Conservation (phyloP, 2,888 invertebrate genomes). For the Labia minor region DNA sequence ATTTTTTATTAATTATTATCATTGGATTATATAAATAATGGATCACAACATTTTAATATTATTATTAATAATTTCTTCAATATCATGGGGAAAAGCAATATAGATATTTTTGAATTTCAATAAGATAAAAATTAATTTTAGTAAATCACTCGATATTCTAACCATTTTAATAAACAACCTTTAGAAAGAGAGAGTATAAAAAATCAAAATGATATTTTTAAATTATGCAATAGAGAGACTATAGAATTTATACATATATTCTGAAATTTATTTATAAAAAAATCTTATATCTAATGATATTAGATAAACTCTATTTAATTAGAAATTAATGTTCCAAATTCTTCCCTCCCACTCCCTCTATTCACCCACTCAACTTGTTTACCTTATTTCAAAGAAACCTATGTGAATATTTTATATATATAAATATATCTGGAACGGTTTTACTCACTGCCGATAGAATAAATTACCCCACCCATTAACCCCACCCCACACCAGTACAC, state of each 20-base stretch:
- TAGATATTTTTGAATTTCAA: too few relatives aligned
- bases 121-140: too few relatives aligned
- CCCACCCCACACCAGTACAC: too few relatives aligned
- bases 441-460: neutral
- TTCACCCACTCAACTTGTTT: too few relatives aligned
- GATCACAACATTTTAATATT: too few relatives aligned
- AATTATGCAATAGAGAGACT: conserved; percentile 3
- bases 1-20: too few relatives aligned
- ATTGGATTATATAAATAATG: too few relatives aligned
- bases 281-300: conserved; percentile 13
- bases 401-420: neutral
- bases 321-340: neutral
- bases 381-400: conserved; percentile 6
- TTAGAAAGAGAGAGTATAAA: neutral
- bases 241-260: neutral
- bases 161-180: neutral
- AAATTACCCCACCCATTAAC: neutral
- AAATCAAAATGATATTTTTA: neutral
- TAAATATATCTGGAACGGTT: neutral
- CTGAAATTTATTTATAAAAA: neutral
- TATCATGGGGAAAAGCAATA: too few relatives aligned
- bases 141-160: neutral
- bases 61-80: too few relatives aligned
- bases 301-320: conserved; percentile 6
- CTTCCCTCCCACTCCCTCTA: too few relatives aligned